These are phyloP conservation scores for Melangyna quadrimaculata DNA, from an alignment of 2,888 invertebrate genomes.

Conservation along the genomic window DNA sequence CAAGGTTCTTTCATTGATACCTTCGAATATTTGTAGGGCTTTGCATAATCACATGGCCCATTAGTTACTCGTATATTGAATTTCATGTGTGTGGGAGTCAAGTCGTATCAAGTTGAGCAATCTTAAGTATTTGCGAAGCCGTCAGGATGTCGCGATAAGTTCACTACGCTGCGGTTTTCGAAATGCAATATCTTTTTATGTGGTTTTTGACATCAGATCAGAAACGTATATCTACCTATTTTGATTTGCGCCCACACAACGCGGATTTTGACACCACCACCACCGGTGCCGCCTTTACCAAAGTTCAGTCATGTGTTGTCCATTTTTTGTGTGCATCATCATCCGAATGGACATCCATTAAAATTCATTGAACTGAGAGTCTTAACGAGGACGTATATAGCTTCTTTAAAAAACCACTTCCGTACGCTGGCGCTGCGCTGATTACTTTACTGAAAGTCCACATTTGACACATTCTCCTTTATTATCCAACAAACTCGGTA, in stretches of 20 bases:
- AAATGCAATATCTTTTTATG: slow-evolving; percentile 62
- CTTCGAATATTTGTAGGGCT: slow-evolving; percentile 51
- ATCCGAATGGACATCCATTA: slow-evolving; percentile 9
- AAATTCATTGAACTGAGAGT: slow-evolving; percentile 15
- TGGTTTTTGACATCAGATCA: slow-evolving; percentile 38
- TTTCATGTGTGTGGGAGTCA: slow-evolving; percentile 53
- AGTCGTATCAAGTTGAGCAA: slow-evolving; percentile 5
- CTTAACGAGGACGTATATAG: slow-evolving; percentile 1
- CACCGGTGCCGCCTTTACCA: slow-evolving; percentile 1
- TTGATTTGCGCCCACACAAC: slow-evolving; percentile 65
- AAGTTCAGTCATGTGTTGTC: slow-evolving; percentile 42
- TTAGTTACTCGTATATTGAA: slow-evolving; percentile 53
- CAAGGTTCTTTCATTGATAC: neutral
- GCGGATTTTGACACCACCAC: slow-evolving; percentile 56
- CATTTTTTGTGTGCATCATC: neutral
- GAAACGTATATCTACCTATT: slow-evolving; percentile 12
- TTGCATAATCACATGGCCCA: slow-evolving; percentile 62
- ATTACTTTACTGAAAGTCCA: neutral
- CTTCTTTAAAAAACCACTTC: slow-evolving; percentile 22
- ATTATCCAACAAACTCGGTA: neutral
- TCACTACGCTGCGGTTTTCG: slow-evolving; percentile 42
- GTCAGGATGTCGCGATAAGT: slow-evolving; percentile 51
- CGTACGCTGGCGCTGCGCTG: neutral
- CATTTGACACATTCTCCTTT: slow-evolving; percentile 9
- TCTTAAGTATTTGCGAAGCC: slow-evolving; percentile 27